Evolutionary conservation across 1,140 invertebrate species (phyloP), one percentile per base, ranked within the genome.

Genomic region (Eubasilissa regina): DNA sequence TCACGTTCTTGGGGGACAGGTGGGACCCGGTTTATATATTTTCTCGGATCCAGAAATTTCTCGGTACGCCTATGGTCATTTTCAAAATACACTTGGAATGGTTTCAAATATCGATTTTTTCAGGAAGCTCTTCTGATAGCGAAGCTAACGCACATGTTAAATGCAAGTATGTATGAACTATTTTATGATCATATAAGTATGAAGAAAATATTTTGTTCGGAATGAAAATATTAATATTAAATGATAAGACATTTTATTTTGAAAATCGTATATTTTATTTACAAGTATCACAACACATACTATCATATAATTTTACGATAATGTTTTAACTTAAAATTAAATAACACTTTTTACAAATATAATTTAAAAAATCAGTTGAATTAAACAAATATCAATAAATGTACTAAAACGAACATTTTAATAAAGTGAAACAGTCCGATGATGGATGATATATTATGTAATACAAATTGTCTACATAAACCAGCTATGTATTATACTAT

Each of bases 221-320:
- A 19, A 45, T 68, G 64, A 68, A 25, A 48, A 15, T 17, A 11
- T 45, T 10, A 68, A 68, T 68, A 43, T 9, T 47, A 48, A 9
- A 45, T 47, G 10, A n/a, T 0, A 35, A n/a, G 17, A 72, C 17
- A 44, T 53, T 9, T 44, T 47, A 58, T 21, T 72, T 70, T 70
- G 66, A 13, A 70, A 70, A 70, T 70, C 66, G 15, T 70, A 70
- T 70, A 70, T 9, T 81, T 81, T 81, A 81, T 81, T 79, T 81
- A 81, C 80, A 81, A 79, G 74, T 78, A 81, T 81, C 80, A 81
- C 80, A 81, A 78, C 76, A 81, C 80, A 72, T 78, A 81, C 60
- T 81, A 75, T 48, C 75, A 51, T 13, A 35, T 75, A 62, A 43
- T n/a, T 43, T 58, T 58, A 70, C 75, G 55, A 78, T 78, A 62